These are phyloP conservation scores for Myoxocephalus aenaeus DNA, from an alignment of 2,797 vertebrate species.

Conservation along the genomic window DNA sequence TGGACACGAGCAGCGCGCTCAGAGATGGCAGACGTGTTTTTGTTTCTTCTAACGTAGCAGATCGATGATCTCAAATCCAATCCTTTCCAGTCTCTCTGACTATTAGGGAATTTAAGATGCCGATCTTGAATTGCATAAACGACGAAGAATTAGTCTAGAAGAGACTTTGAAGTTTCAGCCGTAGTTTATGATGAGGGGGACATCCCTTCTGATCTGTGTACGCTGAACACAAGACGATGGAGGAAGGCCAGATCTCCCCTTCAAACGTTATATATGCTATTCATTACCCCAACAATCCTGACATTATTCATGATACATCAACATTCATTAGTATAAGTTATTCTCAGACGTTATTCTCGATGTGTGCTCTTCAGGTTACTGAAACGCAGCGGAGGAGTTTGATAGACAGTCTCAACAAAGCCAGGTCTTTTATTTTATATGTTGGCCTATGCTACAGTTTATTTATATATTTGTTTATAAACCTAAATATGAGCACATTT, in stretches of 20 bases:
- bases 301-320: too few species aligned
- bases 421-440: too few species aligned
- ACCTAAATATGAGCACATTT: too few species aligned
- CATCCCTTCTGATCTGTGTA: background rate
- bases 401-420: too few species aligned
- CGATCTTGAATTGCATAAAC: background rate
- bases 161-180: background rate
- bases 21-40: background rate
- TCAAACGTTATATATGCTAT: background rate
- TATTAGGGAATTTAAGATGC: constrained; percentile 4
- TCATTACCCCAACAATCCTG: too few species aligned
- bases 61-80: background rate
- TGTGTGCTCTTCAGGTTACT: too few species aligned
- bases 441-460: too few species aligned
- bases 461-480: too few species aligned
- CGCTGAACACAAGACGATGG: too few species aligned
- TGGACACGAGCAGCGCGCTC: background rate
- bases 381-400: too few species aligned
- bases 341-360: too few species aligned
- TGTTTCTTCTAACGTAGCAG: background rate
- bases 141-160: background rate
- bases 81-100: background rate
- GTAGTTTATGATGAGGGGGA: background rate
- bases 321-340: too few species aligned
- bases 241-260: background rate